A percentile compares a stretch with the other conserved stretches of the same genome.
Conservation (phyloP, 2,113 vertebrate genomes). For the Narcine bancroftii region DNA sequence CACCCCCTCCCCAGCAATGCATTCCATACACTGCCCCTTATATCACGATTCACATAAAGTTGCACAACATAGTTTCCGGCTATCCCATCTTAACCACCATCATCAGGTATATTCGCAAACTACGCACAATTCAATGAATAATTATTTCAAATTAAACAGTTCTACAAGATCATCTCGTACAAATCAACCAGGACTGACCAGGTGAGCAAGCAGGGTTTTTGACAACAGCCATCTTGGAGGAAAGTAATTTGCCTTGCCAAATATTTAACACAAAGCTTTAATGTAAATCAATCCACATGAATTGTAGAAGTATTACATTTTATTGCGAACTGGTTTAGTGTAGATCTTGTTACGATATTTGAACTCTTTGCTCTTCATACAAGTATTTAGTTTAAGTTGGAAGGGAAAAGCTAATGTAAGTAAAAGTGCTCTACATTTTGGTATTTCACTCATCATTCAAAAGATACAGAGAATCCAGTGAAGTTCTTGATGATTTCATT, state of each 20-base stretch:
- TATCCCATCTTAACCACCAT: neutral
- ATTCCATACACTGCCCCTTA: neutral
- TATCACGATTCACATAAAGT: neutral
- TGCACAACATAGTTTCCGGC: neutral
- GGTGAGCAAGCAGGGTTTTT: neutral
- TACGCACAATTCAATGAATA: too few relatives aligned
- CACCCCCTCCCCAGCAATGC: too few relatives aligned
- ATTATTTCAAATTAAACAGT: too few relatives aligned
- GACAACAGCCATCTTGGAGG: neutral
- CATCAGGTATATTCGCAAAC: neutral
- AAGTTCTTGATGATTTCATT: neutral
- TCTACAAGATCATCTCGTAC: neutral
- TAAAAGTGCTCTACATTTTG: neutral
- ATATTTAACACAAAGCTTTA: neutral
- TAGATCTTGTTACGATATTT: neutral
- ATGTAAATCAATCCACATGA: conserved; percentile 17
- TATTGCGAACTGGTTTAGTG: neutral
- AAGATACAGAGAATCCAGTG: neutral
- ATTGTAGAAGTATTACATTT: neutral
- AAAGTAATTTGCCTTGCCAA: neutral
- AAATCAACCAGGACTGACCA: neutral
- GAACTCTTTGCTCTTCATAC: neutral
- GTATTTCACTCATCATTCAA: neutral
- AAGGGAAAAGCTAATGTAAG: neutral
- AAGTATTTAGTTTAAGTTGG: neutral